phyloP scores from a whole-genome alignment of 2,797 vertebrate genomes.

The Anabas testudineus region DNA sequence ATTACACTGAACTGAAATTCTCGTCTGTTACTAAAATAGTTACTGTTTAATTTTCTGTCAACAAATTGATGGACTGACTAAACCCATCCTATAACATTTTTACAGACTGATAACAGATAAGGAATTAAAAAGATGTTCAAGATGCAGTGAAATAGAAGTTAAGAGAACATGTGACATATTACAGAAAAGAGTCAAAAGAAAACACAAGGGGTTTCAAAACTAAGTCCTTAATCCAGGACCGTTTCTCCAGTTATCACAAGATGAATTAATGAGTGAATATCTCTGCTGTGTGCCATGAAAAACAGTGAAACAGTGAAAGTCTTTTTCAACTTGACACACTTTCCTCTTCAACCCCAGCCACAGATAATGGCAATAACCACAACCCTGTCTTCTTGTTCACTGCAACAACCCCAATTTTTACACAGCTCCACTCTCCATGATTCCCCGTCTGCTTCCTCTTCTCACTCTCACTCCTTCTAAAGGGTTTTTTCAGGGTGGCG shows the following conservation, averaged over 20 bases:
- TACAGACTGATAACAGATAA: too few species aligned
- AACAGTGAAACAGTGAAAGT: not conserved
- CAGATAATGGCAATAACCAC: conserved; percentile 2
- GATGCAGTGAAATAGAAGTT: too few species aligned
- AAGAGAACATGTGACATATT: too few species aligned
- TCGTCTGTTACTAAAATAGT: too few species aligned
- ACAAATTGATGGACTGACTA: too few species aligned
- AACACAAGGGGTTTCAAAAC: not conserved
- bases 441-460: conserved; percentile 1
- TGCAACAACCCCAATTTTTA: conserved; percentile 9
- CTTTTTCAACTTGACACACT: conserved; percentile 6
- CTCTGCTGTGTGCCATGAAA: conserved; percentile 19
- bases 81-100: too few species aligned
- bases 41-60: too few species aligned
- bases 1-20: too few species aligned
- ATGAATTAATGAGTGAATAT: conserved; percentile 6
- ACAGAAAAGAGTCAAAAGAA: too few species aligned
- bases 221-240: not conserved
- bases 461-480: conserved; percentile 14
- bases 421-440: conserved; percentile 21
- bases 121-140: too few species aligned
- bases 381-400: not conserved
- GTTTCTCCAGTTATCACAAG: conserved; percentile 34
- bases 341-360: conserved; percentile 7
- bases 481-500: conserved; percentile 18